Evolutionary conservation across 2,113 vertebrate genomes (phyloP).

Genomic region (Anser brachyrhynchus): DNA sequence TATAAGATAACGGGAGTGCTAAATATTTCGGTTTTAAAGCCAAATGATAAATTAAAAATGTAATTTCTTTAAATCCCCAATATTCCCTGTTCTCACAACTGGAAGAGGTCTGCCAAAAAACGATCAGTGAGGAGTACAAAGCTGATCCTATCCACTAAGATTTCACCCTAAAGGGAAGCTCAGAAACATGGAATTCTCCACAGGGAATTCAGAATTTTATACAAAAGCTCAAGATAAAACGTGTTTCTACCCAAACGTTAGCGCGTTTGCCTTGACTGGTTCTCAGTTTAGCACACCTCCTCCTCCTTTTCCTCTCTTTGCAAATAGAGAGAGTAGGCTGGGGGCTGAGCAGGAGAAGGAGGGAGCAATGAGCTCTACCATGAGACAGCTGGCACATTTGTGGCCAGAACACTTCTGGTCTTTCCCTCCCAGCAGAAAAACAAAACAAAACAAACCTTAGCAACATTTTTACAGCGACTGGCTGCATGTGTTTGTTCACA

Average conservation of each 20-base stretch:
- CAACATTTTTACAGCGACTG: neutral
- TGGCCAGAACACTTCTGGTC: neutral
- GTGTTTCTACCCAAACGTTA: neutral
- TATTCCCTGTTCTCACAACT: neutral
- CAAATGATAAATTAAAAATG: neutral
- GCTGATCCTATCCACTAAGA: neutral
- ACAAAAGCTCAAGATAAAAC: neutral
- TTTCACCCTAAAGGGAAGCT: neutral
- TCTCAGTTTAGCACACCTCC: conserved; percentile 21
- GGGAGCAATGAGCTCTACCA: neutral
- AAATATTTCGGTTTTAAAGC: neutral
- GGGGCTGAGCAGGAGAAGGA: neutral
- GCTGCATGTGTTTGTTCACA: fast-evolving
- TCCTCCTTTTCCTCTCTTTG: neutral
- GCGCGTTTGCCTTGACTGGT: neutral
- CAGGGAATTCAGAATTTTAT: neutral
- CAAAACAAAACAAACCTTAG: neutral
- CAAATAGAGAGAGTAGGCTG: neutral
- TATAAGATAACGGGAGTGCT: neutral
- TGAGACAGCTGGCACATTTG: neutral
- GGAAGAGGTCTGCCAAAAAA: neutral
- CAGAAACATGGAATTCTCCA: neutral
- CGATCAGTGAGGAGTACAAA: neutral
- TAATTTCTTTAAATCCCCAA: neutral
- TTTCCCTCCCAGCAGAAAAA: neutral